Conservation (phyloP, 2,797 vertebrate genomes). For the Enteromius fasciolatus region DNA sequence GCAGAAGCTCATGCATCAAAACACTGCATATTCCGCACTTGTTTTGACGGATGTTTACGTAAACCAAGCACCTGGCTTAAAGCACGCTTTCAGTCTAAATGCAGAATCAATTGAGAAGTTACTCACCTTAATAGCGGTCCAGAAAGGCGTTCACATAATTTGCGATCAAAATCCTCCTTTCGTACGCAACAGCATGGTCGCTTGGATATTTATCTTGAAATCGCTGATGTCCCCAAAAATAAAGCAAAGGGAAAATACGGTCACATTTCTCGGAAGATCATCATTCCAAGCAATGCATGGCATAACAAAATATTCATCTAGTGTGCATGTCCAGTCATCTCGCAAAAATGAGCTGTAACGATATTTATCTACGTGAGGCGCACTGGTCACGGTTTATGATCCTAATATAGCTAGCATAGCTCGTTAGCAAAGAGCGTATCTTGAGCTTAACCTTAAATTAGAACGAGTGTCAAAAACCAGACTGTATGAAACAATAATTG, state of each 20-base stretch:
- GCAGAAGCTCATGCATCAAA: not conserved
- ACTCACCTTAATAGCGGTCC: slow-evolving; percentile 73
- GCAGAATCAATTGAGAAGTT: slow-evolving; percentile 4
- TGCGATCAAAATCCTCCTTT: slow-evolving; percentile 69
- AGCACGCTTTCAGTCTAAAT: not conserved
- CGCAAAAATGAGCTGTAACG: not conserved
- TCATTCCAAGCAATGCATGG: not conserved
- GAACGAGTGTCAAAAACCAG: slow-evolving; percentile 11
- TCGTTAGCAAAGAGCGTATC: slow-evolving; percentile 42
- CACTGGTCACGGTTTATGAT: slow-evolving; percentile 36
- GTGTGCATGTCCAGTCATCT: not conserved
- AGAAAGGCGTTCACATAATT: slow-evolving; percentile 79
- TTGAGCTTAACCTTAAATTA: slow-evolving; percentile 31
- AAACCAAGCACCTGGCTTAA: not conserved
- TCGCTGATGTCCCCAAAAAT: slow-evolving; percentile 69
- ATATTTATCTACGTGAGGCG: slow-evolving; percentile 12
- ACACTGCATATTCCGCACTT: not conserved
- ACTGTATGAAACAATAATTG: slow-evolving; percentile 21
- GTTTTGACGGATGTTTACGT: not conserved
- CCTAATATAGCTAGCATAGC: slow-evolving; percentile 43
- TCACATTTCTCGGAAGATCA: slow-evolving; percentile 51
- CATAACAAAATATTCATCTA: not conserved
- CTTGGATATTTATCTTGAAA: slow-evolving; percentile 69
- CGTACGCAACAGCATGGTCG: slow-evolving; percentile 73
- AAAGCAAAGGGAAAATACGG: slow-evolving; percentile 44